A percentile compares a stretch with the other conserved stretches of the same genome.
These are phyloP conservation scores for human DNA, from an alignment of 2,113 vertebrate genomes.

Conservation along the genomic window DNA sequence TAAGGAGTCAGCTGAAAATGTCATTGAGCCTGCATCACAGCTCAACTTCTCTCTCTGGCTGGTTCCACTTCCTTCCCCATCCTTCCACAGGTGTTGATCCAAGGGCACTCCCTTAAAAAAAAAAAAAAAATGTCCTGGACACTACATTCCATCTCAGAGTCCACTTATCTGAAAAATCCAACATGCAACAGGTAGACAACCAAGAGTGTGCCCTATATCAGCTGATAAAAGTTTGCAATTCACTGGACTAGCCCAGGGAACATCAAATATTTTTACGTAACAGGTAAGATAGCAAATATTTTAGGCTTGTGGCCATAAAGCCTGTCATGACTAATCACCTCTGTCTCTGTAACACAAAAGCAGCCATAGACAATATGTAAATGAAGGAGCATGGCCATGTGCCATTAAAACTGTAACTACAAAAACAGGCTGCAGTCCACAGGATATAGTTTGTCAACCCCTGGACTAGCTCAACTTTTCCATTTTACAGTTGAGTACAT, in stretches of 20 bases:
- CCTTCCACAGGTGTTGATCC: background rate
- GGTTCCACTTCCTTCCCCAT: too few species aligned
- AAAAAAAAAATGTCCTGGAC: background rate
- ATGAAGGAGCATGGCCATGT: background rate
- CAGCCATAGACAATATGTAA: too few species aligned
- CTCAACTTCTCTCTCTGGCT: background rate
- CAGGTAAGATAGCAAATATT: too few species aligned
- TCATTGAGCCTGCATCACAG: background rate
- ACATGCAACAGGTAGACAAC: background rate
- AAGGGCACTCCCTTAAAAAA: background rate
- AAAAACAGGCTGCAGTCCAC: background rate
- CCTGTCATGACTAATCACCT: background rate
- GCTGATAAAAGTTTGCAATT: background rate
- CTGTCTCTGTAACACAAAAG: background rate
- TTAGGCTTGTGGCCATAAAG: background rate
- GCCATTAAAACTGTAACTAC: background rate
- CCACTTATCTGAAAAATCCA: background rate
- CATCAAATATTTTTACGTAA: background rate
- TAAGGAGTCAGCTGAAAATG: too few species aligned
- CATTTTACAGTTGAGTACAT: background rate
- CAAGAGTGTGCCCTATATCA: background rate
- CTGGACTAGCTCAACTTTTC: background rate
- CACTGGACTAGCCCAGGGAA: background rate
- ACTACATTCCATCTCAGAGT: background rate
- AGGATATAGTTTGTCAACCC: background rate